Conservation (phyloP, 2,888 invertebrate genomes). For the Cephus pulcher region DNA sequence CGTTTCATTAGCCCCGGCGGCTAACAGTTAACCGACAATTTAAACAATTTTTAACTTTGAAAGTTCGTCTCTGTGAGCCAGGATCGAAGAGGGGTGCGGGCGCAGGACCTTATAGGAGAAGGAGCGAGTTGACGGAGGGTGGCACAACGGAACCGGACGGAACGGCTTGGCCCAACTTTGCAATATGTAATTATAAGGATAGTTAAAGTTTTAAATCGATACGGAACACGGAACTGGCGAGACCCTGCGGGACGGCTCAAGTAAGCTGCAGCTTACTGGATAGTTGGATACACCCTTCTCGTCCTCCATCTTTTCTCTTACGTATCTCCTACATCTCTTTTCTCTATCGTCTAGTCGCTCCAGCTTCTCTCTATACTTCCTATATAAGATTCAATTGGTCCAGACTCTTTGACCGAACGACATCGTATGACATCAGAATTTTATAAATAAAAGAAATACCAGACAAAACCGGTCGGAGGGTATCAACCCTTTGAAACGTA, state of each 20-base stretch:
- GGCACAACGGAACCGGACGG: neutral
- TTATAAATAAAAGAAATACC: neutral
- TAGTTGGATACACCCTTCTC: neutral
- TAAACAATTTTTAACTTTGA: slow-evolving; percentile 63
- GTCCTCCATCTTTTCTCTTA: neutral
- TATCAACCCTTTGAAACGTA: neutral
- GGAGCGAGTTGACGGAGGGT: slow-evolving; percentile 8
- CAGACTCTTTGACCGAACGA: neutral
- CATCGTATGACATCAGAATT: neutral
- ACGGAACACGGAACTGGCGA: slow-evolving; percentile 37
- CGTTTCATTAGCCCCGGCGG: slow-evolving; percentile 62
- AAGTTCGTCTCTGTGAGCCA: slow-evolving; percentile 38
- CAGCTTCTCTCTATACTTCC: neutral
- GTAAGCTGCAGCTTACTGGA: neutral
- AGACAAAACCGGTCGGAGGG: neutral
- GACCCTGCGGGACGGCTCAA: slow-evolving; percentile 1
- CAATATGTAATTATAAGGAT: slow-evolving; percentile 60
- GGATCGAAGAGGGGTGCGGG: neutral
- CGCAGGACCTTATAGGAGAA: neutral
- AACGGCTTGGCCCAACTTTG: slow-evolving; percentile 47
- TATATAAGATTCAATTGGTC: neutral
- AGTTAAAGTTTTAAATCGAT: slow-evolving; percentile 62
- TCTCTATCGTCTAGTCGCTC: neutral
- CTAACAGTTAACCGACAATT: slow-evolving; percentile 63
- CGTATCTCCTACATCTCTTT: too few relatives aligned